Evolutionary conservation across 2,113 vertebrate species (phyloP).

Genomic region (Chiloscyllium plagiosum): DNA sequence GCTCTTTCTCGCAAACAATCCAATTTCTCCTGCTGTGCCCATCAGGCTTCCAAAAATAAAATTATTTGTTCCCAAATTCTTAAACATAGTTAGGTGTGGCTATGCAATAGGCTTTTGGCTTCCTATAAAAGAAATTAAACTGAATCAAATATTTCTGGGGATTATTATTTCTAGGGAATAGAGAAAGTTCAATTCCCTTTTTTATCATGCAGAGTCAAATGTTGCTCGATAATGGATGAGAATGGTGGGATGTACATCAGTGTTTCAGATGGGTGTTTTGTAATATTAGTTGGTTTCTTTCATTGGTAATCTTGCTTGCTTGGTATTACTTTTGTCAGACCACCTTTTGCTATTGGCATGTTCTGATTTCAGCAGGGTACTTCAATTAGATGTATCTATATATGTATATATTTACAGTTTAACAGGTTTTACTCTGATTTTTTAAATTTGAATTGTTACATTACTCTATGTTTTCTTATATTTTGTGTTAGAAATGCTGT

Average conservation of each 20-base stretch:
- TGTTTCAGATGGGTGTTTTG: not conserved
- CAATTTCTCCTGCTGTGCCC: not conserved
- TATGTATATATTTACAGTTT: too few species aligned
- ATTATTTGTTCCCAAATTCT: not conserved
- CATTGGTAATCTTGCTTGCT: not conserved
- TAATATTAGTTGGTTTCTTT: not conserved
- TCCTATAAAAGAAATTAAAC: not conserved
- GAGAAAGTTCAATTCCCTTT: not conserved
- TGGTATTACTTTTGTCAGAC: not conserved
- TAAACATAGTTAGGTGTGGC: not conserved
- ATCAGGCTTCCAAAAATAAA: not conserved
- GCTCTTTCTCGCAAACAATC: not conserved
- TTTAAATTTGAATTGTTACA: not conserved
- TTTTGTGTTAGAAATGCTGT: not conserved
- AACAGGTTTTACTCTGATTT: not conserved
- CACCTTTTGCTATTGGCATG: not conserved
- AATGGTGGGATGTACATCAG: not conserved
- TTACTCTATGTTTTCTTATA: not conserved
- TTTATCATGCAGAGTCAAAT: not conserved
- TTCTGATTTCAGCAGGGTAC: not conserved
- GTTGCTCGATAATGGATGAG: not conserved
- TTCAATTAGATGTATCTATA: not conserved
- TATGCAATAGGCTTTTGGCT: not conserved
- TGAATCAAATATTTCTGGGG: not conserved
- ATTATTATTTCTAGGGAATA: not conserved